phyloP scores from a whole-genome alignment of 2,797 vertebrate species.

The Emydoidea blandingii region DNA sequence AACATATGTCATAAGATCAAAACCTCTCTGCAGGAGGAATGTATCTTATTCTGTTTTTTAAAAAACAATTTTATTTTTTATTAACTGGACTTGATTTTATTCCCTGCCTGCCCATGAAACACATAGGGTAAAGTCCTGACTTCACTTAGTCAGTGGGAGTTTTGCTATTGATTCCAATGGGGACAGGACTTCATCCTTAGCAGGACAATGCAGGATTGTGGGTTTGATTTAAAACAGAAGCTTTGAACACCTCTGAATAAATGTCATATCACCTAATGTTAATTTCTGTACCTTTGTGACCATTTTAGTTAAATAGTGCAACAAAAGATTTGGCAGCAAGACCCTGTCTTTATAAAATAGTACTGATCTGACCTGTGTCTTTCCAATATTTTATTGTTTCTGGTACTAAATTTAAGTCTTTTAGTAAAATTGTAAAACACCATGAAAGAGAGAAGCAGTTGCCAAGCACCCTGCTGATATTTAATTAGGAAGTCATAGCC shows the following conservation, averaged over 20 bases:
- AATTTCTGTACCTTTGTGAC: not conserved
- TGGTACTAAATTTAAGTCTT: not conserved
- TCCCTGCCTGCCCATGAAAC: not conserved
- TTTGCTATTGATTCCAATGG: not conserved
- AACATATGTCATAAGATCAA: conserved; percentile 67
- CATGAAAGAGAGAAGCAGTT: not conserved
- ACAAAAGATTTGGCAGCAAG: not conserved
- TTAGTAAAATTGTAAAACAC: not conserved
- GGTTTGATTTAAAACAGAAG: not conserved
- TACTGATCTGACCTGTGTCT: not conserved
- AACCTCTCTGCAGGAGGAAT: conserved; percentile 36
- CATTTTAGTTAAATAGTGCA: not conserved
- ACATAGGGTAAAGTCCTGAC: not conserved
- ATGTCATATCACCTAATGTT: not conserved
- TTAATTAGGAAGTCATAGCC: not conserved
- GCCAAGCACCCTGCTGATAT: not conserved
- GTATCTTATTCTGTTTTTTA: conserved; percentile 18
- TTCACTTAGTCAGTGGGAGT: not conserved
- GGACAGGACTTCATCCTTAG: not conserved
- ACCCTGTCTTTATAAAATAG: not conserved
- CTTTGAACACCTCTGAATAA: not conserved
- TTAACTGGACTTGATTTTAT: not conserved
- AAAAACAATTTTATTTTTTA: conserved; percentile 12
- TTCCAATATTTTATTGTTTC: not conserved
- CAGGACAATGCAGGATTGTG: not conserved